Conservation (phyloP, 2,888 invertebrate species). For the Silvanus unidentatus region DNA sequence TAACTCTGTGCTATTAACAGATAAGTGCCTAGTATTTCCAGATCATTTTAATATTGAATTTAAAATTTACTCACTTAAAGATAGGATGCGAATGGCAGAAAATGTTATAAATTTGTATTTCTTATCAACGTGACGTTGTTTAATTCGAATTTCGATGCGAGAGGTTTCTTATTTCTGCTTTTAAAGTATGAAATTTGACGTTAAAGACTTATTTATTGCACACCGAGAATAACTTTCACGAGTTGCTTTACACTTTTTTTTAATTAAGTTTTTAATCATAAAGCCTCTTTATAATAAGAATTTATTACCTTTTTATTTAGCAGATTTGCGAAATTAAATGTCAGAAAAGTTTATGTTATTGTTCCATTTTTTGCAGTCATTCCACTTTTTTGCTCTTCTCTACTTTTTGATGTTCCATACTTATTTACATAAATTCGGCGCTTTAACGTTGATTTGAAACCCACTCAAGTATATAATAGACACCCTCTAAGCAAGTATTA, state of each 20-base stretch:
- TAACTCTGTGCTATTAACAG: conserved; percentile 25
- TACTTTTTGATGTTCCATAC: no score
- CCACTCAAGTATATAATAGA: no score
- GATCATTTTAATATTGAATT: conserved; percentile 27
- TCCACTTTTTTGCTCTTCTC: no score
- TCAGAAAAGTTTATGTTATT: conserved; percentile 1
- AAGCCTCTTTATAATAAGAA: conserved; percentile 21
- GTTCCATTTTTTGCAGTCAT: no score
- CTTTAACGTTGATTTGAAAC: no score
- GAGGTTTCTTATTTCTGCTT: conserved; percentile 18
- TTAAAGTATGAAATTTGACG: conserved; percentile 20
- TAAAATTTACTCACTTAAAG: conserved; percentile 9
- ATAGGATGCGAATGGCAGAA: conserved; percentile 11
- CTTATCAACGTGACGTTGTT: conserved; percentile 20
- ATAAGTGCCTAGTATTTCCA: conserved; percentile 18
- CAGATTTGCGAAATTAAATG: conserved; percentile 8
- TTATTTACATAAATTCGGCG: no score
- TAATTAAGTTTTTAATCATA: conserved; percentile 27
- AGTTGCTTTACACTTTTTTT: conserved; percentile 25
- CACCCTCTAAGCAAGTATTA: no score
- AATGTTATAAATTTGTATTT: conserved; percentile 27
- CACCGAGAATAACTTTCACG: conserved; percentile 17
- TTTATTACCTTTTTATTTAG: conserved; percentile 14
- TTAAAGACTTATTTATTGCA: conserved; percentile 29
- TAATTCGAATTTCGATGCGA: conserved; percentile 22